A percentile compares a stretch with the other conserved stretches of the same genome.
Evolutionary conservation across 1,140 invertebrate genomes (phyloP).

Genomic region (Augochlora pura): DNA sequence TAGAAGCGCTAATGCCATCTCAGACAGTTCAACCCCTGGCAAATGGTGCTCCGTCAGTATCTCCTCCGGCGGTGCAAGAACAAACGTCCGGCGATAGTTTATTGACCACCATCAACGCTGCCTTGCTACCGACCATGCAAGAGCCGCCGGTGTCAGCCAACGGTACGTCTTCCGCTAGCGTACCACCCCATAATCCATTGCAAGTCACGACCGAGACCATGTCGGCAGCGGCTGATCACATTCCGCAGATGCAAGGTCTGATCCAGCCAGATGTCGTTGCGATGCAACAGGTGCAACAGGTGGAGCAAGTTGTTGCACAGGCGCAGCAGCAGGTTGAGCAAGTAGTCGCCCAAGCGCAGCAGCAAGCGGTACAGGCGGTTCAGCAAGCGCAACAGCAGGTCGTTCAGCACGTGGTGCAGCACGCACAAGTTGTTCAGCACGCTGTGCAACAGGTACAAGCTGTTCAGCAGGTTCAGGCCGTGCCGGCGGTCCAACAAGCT

Average conservation of each 20-base stretch:
- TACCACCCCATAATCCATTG: slow-evolving; percentile 64
- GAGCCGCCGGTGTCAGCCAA: slow-evolving; percentile 80
- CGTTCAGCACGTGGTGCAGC: slow-evolving; percentile 75
- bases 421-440: slow-evolving; percentile 79
- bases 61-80: slow-evolving; percentile 65
- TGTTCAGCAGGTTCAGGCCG: slow-evolving; percentile 78
- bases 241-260: slow-evolving; percentile 66
- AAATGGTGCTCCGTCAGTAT: slow-evolving; percentile 40
- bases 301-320: slow-evolving; percentile 77
- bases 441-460: slow-evolving; percentile 77
- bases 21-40: slow-evolving; percentile 48
- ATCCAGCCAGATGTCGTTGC: slow-evolving; percentile 71
- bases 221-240: slow-evolving; percentile 60
- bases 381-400: slow-evolving; percentile 79
- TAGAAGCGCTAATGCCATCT: slow-evolving; percentile 80
- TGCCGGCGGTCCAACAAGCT: slow-evolving; percentile 73
- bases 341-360: slow-evolving; percentile 76
- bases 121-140: slow-evolving; percentile 79
- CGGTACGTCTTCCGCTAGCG: slow-evolving; percentile 55
- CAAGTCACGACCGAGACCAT: slow-evolving; percentile 70
- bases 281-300: slow-evolving; percentile 76
- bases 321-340: slow-evolving; percentile 78
- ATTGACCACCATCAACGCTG: slow-evolving; percentile 74
- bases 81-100: slow-evolving; percentile 80
- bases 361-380: slow-evolving; percentile 74